Conservation (phyloP, 2,888 invertebrate genomes). For the Leucophora obtusa region DNA sequence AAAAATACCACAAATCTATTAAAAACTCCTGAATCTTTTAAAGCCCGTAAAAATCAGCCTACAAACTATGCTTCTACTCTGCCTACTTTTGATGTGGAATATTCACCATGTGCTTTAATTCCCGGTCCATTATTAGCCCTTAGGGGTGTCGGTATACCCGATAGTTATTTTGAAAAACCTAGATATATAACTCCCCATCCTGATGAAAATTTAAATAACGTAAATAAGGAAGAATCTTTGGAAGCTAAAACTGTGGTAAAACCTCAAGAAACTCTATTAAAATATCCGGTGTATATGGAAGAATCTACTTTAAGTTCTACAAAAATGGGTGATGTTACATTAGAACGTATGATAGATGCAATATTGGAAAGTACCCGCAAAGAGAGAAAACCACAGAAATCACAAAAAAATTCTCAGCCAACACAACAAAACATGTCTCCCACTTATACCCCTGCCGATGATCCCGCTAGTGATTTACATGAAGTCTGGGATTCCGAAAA, state of each 20-base stretch:
- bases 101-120: conserved; percentile 75
- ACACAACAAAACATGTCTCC: conserved; percentile 70
- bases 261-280: neutral
- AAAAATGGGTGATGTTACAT: conserved; percentile 77
- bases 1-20: neutral
- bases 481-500: conserved; percentile 75
- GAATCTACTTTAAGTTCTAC: conserved; percentile 72
- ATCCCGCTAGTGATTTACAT: conserved; percentile 78
- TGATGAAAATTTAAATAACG: neutral
- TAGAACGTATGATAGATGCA: conserved; percentile 78
- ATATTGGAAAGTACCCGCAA: conserved; percentile 78
- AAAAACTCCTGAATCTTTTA: conserved; percentile 26
- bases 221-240: conserved; percentile 10
- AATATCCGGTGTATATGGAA: conserved; percentile 51
- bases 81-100: conserved; percentile 77
- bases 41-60: conserved; percentile 18
- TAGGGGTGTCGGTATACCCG: conserved; percentile 76
- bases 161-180: conserved; percentile 78
- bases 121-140: conserved; percentile 76
- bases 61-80: conserved; percentile 73
- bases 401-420: conserved; percentile 60
- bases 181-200: conserved; percentile 72
- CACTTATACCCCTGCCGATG: conserved; percentile 77
- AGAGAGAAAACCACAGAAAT: conserved; percentile 68
- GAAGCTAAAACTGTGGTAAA: conserved; percentile 37